phyloP scores from a whole-genome alignment of 2,888 invertebrate species.

The Pseudanteris insignis region DNA sequence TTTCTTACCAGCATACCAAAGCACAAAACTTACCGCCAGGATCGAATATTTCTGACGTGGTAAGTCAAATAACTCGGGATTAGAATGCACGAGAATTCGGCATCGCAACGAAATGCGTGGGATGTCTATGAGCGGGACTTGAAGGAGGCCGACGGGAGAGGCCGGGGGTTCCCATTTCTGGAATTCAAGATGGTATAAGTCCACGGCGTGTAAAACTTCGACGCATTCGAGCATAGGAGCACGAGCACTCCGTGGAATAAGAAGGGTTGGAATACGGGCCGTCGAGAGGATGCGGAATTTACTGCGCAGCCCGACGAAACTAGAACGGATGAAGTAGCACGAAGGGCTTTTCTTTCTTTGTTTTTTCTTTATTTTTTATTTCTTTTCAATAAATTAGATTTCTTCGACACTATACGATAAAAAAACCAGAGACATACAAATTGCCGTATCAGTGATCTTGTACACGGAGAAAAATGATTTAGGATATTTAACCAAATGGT shows the following conservation, averaged over 20 bases:
- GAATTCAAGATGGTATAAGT: constrained; percentile 47
- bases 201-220: constrained; percentile 57
- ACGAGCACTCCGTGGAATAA: constrained; percentile 15
- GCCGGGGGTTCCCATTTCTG: constrained; percentile 50
- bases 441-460: constrained; percentile 29
- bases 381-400: constrained; percentile 38
- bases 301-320: constrained; percentile 19
- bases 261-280: constrained; percentile 43
- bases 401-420: constrained; percentile 17
- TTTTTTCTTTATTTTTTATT: no score
- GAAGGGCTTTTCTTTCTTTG: constrained; percentile 10
- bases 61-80: constrained; percentile 17
- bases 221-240: constrained; percentile 50
- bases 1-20: no score
- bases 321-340: constrained; percentile 19
- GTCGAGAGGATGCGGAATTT: constrained; percentile 35
- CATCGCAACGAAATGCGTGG: no score
- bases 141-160: no score
- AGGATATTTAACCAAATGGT: no score
- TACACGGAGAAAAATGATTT: no score
- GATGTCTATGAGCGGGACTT: constrained; percentile 51
- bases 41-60: constrained; percentile 1
- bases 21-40: neutral
- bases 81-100: constrained; percentile 26
- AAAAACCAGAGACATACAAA: constrained; percentile 40